Evolutionary conservation across 2,888 invertebrate genomes (phyloP).

Genomic region (Lucinisca nassula): DNA sequence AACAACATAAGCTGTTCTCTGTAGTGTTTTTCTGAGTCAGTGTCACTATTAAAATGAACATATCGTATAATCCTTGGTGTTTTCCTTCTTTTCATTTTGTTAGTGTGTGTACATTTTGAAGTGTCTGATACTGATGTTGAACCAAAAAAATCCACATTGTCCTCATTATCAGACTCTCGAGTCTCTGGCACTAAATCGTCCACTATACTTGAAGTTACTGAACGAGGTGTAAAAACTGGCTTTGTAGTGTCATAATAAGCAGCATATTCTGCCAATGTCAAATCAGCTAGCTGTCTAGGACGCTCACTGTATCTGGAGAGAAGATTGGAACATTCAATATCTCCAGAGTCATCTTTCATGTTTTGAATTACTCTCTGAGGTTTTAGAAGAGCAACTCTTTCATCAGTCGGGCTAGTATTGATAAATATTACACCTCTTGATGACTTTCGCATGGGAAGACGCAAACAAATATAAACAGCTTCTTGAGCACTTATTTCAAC

Average conservation of each 20-base stretch:
- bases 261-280: constrained; percentile 57
- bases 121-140: too few relatives aligned
- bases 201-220: background rate
- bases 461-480: constrained; percentile 70
- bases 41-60: constrained; percentile 65
- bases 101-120: too few relatives aligned
- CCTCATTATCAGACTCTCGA: constrained; percentile 25
- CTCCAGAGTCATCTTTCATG: constrained; percentile 53
- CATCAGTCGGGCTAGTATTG: constrained; percentile 71
- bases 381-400: constrained; percentile 36
- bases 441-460: constrained; percentile 66
- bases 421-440: constrained; percentile 64
- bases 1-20: constrained; percentile 81
- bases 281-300: constrained; percentile 36
- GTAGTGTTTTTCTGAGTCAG: constrained; percentile 74
- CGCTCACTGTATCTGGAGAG: constrained; percentile 43
- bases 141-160: too few relatives aligned
- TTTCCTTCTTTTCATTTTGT: constrained; percentile 4
- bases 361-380: constrained; percentile 17
- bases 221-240: background rate
- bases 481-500: constrained; percentile 61
- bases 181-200: constrained; percentile 38
- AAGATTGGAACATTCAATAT: constrained; percentile 56
- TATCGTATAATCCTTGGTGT: constrained; percentile 52
- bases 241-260: constrained; percentile 27